Base-by-base conservation (phyloP, 2,888 invertebrate genomes). In the Pachydiplax longipennis region DNA sequence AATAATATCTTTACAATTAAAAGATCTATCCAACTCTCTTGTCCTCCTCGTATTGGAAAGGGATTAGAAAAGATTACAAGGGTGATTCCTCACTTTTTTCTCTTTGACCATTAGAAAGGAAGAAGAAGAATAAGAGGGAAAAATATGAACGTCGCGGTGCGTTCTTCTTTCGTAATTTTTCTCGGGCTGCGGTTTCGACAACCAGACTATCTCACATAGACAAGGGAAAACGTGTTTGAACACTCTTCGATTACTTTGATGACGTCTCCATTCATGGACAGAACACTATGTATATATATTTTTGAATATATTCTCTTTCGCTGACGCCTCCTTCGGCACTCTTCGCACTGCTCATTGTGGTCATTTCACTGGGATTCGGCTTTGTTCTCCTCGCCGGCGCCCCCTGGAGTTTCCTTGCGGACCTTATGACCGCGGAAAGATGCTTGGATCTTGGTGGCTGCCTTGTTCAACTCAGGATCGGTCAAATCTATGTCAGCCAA, bases 391-490 rank as follows among this genome's bases (percentile, higher is more conserved):
- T 58, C 90, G 22, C 80, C 91, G 12, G 65, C 90, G 90, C 91
- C 91, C 40, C 65, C 94, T 13, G 37, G 35, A 92, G 95, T 95
- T 90, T 97, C 97, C 94, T 97, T 97, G 94, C 98, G 97, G 91
- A 96, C 97, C 95, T 97, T 97, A 95, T 98, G 98, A 91, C 98
- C 98, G 92, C 98, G 96, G 96, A 98, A 98, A 90, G 98, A 97
- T 91, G 98, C 98, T 94, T 98, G 98, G 92, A 98, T 98, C 95
- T 98, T 98, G 91, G 97, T 97, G 48, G 98, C 98, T 0, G 98
- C 98, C 94, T 97, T 97, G 94, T 97, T 96, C 93, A 98, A 94
- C 92, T 98, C 97, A 31, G 98, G 98, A 95, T 98, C 98, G 92
- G 96, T 95, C 92, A 98, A 95, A 94, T 98, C 98, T 92, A 98